phyloP scores from a whole-genome alignment of 1,140 invertebrate genomes.

The Scaptomyza pallida region DNA sequence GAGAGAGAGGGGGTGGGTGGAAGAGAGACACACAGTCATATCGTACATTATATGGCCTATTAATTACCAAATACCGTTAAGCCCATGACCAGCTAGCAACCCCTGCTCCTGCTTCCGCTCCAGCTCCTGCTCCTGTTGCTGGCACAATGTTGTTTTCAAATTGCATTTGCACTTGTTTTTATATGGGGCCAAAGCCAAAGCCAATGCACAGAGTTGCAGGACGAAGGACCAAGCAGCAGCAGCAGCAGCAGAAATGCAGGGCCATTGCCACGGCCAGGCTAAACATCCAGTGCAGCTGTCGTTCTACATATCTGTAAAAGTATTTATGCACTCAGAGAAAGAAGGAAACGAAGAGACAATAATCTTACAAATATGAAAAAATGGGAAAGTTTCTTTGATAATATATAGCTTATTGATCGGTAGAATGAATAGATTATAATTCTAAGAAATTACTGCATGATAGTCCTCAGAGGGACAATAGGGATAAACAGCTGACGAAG shows the following conservation, averaged over 20 bases:
- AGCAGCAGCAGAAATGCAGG: conserved; percentile 3
- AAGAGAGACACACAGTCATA: conserved; percentile 25
- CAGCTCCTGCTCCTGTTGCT: not conserved
- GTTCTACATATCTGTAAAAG: conserved; percentile 3
- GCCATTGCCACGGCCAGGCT: conserved; percentile 34
- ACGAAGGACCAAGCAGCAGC: not conserved
- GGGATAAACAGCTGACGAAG: too few relatives aligned
- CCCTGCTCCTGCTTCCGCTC: not conserved
- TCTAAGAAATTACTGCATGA: too few relatives aligned
- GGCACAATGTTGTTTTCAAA: conserved; percentile 67
- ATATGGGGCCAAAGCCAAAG: conserved; percentile 52
- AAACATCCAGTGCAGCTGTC: conserved; percentile 45
- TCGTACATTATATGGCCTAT: conserved; percentile 81
- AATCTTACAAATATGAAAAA: too few relatives aligned
- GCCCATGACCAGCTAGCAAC: conserved; percentile 52
- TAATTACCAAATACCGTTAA: conserved; percentile 77
- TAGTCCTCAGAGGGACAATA: too few relatives aligned
- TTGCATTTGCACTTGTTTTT: conserved; percentile 81
- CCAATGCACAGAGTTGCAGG: not conserved
- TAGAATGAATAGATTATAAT: too few relatives aligned
- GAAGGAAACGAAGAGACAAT: too few relatives aligned
- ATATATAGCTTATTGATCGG: too few relatives aligned
- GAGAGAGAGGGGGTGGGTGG: not conserved
- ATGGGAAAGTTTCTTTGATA: too few relatives aligned
- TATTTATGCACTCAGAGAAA: not conserved